phyloP scores from a whole-genome alignment of 2,113 vertebrate species.

The Anhinga rufa region DNA sequence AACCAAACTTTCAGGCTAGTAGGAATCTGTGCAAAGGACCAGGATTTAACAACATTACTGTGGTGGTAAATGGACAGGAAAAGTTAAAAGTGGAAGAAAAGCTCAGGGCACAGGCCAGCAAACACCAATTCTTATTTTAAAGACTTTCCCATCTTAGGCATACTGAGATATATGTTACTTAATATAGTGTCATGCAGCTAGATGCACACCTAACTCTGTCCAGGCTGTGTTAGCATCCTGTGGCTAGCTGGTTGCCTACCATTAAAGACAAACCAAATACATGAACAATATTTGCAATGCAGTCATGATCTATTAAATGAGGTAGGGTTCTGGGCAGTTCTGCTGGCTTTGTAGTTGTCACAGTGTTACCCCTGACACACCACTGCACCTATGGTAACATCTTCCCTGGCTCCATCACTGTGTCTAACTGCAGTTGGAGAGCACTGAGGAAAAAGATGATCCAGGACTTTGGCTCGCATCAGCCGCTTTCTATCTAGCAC shows the following conservation, averaged over 20 bases:
- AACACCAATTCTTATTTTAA: not conserved
- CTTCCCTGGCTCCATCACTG: not conserved
- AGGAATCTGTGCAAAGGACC: not conserved
- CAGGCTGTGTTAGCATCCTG: not conserved
- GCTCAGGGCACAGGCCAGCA: not conserved
- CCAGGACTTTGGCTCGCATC: not conserved
- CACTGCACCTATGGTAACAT: fast-evolving
- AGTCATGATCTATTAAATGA: not conserved
- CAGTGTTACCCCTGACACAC: fast-evolving
- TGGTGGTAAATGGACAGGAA: not conserved
- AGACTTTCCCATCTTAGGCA: not conserved
- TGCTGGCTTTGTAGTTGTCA: not conserved
- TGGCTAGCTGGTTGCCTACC: not conserved
- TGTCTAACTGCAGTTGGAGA: not conserved
- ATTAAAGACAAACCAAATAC: not conserved
- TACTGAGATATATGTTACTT: not conserved
- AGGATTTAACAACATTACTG: not conserved
- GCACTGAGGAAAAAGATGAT: not conserved
- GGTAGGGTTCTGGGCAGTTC: not conserved
- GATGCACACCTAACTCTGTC: not conserved
- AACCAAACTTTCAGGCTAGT: not conserved
- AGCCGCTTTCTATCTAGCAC: not conserved
- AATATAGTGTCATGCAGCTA: not conserved
- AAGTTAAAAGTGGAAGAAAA: not conserved
- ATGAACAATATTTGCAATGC: not conserved